These are phyloP conservation scores for Eupeodes luniger DNA, from an alignment of 2,888 invertebrate species.

Conservation along the genomic window DNA sequence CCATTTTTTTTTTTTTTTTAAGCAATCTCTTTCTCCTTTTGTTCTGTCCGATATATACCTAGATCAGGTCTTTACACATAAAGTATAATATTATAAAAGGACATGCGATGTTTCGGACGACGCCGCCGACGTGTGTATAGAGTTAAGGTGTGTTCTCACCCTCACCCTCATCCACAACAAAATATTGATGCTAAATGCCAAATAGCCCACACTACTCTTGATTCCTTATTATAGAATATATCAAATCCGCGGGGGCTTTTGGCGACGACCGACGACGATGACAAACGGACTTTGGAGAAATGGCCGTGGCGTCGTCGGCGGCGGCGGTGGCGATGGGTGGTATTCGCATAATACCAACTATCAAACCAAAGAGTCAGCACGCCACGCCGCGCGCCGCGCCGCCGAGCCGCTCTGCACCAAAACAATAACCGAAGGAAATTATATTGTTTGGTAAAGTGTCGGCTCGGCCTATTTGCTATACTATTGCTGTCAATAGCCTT, in stretches of 20 bases:
- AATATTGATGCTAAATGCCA: conserved; percentile 62
- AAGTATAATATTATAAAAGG: conserved; percentile 65
- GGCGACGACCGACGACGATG: not conserved
- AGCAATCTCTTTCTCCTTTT: not conserved
- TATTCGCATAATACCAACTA: conserved; percentile 32
- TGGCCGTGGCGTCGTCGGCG: not conserved
- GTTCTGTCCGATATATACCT: not conserved
- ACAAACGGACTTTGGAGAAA: conserved; percentile 19
- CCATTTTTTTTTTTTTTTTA: not conserved
- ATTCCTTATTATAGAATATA: conserved; percentile 27
- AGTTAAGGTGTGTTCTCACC: conserved; percentile 64
- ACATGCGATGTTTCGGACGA: conserved; percentile 59
- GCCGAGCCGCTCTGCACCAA: conserved; percentile 42
- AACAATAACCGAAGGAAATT: conserved; percentile 69
- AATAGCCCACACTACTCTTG: conserved; percentile 5
- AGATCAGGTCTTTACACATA: conserved; percentile 48
- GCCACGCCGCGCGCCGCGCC: not conserved
- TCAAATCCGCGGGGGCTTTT: conserved; percentile 43
- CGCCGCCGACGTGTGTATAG: not conserved
- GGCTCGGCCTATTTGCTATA: conserved; percentile 67
- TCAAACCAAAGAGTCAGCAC: conserved; percentile 24
- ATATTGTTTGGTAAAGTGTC: conserved; percentile 71
- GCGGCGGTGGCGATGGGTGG: not conserved
- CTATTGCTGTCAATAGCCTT: conserved; percentile 61
- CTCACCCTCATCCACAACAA: not conserved